These are phyloP conservation scores for Poliocrania exsul DNA, from an alignment of 2,797 vertebrate genomes.

Conservation along the genomic window DNA sequence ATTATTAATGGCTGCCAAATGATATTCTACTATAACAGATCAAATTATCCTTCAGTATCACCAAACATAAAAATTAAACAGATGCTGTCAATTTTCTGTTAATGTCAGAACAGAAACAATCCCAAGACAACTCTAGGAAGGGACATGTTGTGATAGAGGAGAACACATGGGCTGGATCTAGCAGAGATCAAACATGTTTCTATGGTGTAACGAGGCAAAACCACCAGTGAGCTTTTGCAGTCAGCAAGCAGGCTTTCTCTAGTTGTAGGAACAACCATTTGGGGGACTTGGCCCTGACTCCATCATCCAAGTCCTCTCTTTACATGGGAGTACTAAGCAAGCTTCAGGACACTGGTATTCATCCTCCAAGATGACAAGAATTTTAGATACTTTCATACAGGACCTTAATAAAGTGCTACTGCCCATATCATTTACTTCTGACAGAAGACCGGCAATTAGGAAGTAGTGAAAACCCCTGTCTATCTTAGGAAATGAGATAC, in stretches of 20 bases:
- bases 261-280: fast-evolving
- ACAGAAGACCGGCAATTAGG: not conserved
- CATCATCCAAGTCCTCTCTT: not conserved
- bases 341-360: not conserved
- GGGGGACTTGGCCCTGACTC: not conserved
- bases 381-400: not conserved
- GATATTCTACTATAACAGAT: not conserved
- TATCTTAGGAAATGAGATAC: not conserved
- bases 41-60: not conserved
- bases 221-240: not conserved
- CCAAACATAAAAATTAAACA: not conserved
- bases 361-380: not conserved
- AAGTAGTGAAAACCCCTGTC: not conserved
- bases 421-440: not conserved
- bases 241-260: not conserved
- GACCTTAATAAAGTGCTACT: not conserved
- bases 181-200: not conserved
- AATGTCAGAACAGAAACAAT: not conserved
- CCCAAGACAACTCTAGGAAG: not conserved
- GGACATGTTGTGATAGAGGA: not conserved
- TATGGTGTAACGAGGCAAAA: not conserved
- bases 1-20: not conserved
- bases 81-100: not conserved
- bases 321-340: not conserved
- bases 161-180: not conserved